phyloP scores from a whole-genome alignment of 2,888 invertebrate genomes.

The Nasonovia ribisnigri region DNA sequence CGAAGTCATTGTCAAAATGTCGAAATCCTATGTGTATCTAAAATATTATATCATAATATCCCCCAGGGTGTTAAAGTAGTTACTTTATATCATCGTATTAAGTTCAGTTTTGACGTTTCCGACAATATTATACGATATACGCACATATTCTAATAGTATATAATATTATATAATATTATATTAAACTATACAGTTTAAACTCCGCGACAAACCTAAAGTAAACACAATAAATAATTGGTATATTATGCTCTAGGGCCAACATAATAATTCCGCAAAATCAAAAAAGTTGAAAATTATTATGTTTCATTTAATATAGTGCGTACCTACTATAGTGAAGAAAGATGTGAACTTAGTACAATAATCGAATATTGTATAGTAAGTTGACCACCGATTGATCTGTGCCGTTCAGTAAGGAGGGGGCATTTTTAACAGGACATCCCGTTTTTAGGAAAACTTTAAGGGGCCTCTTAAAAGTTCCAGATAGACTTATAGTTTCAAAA shows the following conservation, averaged over 20 bases:
- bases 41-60: background rate
- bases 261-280: background rate
- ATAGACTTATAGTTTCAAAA: too few relatives aligned
- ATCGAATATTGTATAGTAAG: background rate
- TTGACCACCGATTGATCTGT: too few relatives aligned
- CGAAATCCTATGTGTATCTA: background rate
- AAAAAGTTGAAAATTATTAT: background rate
- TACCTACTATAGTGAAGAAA: background rate
- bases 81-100: background rate
- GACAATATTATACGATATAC: background rate
- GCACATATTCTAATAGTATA: background rate
- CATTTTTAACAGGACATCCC: too few relatives aligned
- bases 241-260: background rate
- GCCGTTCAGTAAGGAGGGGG: too few relatives aligned
- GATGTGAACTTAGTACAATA: background rate
- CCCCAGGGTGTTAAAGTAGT: background rate
- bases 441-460: too few relatives aligned
- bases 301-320: background rate
- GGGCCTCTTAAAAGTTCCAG: too few relatives aligned
- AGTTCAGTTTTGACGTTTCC: background rate
- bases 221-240: background rate
- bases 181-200: background rate
- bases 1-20: background rate
- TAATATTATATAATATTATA: background rate
- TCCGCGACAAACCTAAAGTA: background rate